Evolutionary conservation across 2,797 vertebrate genomes (phyloP), one percentile per base, ranked within the genome.

Genomic region (Gadopsis marmoratus): DNA sequence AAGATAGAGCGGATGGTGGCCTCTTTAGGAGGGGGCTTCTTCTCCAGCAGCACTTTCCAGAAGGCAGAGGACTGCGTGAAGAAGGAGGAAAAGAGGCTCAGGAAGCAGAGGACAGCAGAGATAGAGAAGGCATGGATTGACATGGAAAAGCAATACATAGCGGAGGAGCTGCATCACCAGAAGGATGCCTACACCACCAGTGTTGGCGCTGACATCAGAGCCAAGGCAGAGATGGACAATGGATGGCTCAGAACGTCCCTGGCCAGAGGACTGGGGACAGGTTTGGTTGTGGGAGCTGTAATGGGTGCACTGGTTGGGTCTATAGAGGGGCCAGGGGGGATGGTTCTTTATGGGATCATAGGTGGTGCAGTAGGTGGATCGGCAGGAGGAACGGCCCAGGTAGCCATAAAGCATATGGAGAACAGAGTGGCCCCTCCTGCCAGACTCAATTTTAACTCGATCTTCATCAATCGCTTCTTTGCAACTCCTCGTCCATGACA

Each of bases 401-500:
- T 95, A 19, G 94, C 95, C 47, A 93, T 94, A 47, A 85, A 94
- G 64, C 92, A 94, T n/a, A 89, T 95, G 67, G 93, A 95, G 63
- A 78, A 93, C 71, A 93, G 91, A 87, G 92, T 93, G 58, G 84
- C 88, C 5, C 91, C 94, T 1, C 77, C 89, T 7, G 80, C 88
- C 47, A 89, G 90, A 85, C 85, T 93, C 60, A 94, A 94, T 87
- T 95, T 95, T 69, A 95, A 95, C 79, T 93, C 94, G 4, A 90
- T 94, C 75, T 95, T 95, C 79, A 94, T 95, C 65, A 95, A 95
- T 65, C 94, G 93, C 50, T 95, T 95, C 77, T 95, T 93, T 76
- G 68, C 91, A 19, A 39, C 84, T 50, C 68, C 91, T 71, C 93
- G 87, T 43, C 59, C 64, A 4, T 90, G 76, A 91, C 66, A 3